Percentiles rank a stretch among this genome's conserved stretches.
phyloP scores from a whole-genome alignment of 2,888 invertebrate genomes.

The Apamea sordens region DNA sequence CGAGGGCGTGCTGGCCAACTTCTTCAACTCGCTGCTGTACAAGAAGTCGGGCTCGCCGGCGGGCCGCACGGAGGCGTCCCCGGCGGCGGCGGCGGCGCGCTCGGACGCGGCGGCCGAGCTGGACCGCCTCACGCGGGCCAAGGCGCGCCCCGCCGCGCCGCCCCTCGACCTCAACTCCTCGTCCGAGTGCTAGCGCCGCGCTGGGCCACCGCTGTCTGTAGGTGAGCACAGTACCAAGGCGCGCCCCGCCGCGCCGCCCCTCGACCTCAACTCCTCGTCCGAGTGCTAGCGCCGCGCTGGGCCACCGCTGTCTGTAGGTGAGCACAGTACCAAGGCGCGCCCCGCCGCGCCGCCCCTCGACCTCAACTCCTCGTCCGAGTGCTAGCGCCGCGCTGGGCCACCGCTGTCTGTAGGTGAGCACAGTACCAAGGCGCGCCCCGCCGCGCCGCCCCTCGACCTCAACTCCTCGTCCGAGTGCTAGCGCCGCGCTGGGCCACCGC shows the following conservation, averaged over 20 bases:
- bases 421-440: conserved; percentile 81
- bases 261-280: conserved; percentile 89
- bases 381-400: conserved; percentile 72
- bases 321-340: conserved; percentile 80
- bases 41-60: conserved; percentile 96
- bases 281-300: conserved; percentile 79
- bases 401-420: conserved; percentile 42
- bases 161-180: conserved; percentile 90
- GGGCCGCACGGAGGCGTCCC: conserved; percentile 81
- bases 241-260: conserved; percentile 84
- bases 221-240: conserved; percentile 80
- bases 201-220: conserved; percentile 34
- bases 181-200: conserved; percentile 81
- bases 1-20: conserved; percentile 98
- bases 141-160: conserved; percentile 85
- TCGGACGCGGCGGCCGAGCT: conserved; percentile 98
- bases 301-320: conserved; percentile 39
- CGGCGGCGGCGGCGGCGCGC: conserved; percentile 91
- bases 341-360: conserved; percentile 89
- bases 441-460: conserved; percentile 90
- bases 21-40: conserved; percentile 99
- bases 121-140: conserved; percentile 95
- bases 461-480: conserved; percentile 87
- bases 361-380: conserved; percentile 88
- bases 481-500: conserved; percentile 56